phyloP scores from a whole-genome alignment of 1,140 invertebrate species.

The Episyrphus balteatus region DNA sequence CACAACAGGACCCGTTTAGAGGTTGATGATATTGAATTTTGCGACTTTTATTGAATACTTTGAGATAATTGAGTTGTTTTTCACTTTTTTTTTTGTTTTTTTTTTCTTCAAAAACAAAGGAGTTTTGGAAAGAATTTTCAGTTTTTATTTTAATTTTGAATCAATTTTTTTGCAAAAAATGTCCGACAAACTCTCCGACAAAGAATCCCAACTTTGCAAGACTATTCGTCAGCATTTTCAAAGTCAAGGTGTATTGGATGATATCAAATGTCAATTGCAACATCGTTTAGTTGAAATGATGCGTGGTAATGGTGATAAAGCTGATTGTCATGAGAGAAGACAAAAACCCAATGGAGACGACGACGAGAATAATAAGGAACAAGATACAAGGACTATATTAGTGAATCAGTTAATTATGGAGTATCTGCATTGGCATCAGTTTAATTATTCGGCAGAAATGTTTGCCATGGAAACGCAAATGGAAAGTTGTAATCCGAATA shows the following conservation, averaged over 20 bases:
- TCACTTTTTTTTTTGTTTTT: no score
- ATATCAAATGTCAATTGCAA: constrained; percentile 16
- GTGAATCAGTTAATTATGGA: constrained; percentile 20
- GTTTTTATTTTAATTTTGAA: no score
- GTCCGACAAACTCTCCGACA: no score
- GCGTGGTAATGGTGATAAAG: constrained; percentile 1
- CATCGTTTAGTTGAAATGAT: constrained; percentile 14
- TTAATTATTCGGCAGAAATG: constrained; percentile 21
- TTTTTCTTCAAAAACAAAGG: no score
- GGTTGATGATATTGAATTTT: no score
- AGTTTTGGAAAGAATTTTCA: no score
- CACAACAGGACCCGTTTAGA: no score
- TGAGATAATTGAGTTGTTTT: no score
- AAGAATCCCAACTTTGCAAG: no score
- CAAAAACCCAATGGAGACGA: constrained; percentile 2
- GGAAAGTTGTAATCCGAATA: neutral
- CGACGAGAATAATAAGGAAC: neutral
- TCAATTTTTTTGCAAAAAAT: no score
- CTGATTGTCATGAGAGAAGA: neutral
- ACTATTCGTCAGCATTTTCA: constrained; percentile 7
- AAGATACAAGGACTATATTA: neutral
- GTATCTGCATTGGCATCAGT: constrained; percentile 23
- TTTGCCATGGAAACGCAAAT: constrained; percentile 17
- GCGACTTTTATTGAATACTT: no score
- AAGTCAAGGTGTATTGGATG: constrained; percentile 11